Percentiles rank a stretch among this genome's conserved stretches.
Evolutionary conservation across 2,113 vertebrate genomes (phyloP).

Genomic region (Anser brachyrhynchus): DNA sequence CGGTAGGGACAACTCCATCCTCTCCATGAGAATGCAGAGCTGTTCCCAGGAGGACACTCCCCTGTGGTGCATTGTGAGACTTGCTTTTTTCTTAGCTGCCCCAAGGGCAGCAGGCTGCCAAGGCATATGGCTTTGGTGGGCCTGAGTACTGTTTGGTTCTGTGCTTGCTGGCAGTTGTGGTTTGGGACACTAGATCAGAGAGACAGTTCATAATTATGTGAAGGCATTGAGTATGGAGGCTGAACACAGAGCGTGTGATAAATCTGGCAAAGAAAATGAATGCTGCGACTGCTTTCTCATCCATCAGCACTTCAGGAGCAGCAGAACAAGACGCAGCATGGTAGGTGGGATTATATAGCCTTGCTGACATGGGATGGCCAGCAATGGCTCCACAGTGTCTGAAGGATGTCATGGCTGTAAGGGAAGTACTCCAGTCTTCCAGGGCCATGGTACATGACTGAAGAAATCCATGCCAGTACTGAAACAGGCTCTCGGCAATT

Average conservation of each 20-base stretch:
- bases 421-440: neutral
- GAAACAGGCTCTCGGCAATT: neutral
- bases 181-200: constrained; percentile 17
- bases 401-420: neutral
- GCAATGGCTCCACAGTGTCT: constrained; percentile 21
- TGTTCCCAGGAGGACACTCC: neutral
- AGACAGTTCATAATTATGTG: neutral
- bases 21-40: neutral
- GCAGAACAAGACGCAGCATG: neutral
- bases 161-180: neutral
- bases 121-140: constrained; percentile 1
- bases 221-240: neutral
- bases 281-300: neutral
- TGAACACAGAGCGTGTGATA: neutral
- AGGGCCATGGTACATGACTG: neutral
- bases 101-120: constrained; percentile 25
- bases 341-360: constrained; percentile 15
- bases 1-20: neutral
- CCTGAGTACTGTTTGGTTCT: neutral
- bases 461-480: neutral
- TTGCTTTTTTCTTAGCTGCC: neutral
- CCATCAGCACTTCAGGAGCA: neutral
- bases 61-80: constrained; percentile 8
- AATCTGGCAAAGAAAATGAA: neutral
- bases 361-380: neutral